Evolutionary conservation across 2,797 vertebrate genomes (phyloP).

Genomic region (Diplodus sargus): DNA sequence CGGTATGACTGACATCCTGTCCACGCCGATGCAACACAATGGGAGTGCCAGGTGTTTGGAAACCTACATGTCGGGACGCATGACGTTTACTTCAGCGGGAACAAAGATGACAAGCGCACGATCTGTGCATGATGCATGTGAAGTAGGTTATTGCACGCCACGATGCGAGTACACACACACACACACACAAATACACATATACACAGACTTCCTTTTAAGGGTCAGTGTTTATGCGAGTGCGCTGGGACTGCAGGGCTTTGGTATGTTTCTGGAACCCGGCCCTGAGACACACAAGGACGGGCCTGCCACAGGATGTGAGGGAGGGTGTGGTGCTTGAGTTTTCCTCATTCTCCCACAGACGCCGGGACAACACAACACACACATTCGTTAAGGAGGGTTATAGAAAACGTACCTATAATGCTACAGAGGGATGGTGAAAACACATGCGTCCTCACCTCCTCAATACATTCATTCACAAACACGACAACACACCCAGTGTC

Average conservation of each 20-base stretch:
- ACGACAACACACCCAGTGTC: neutral
- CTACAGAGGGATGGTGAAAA: neutral
- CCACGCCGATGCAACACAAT: conserved; percentile 49
- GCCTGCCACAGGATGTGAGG: conserved; percentile 78
- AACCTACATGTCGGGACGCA: conserved; percentile 3
- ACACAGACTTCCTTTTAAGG: conserved; percentile 57
- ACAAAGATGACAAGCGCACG: neutral
- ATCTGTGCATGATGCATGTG: conserved; percentile 3
- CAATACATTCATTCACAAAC: conserved; percentile 39
- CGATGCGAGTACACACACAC: neutral
- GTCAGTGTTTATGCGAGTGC: conserved; percentile 63
- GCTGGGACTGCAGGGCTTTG: conserved; percentile 50
- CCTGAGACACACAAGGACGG: conserved; percentile 69
- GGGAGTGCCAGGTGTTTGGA: conserved; percentile 43
- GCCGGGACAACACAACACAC: conserved; percentile 30
- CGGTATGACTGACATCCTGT: conserved; percentile 45
- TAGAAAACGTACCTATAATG: neutral
- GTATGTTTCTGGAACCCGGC: conserved; percentile 53
- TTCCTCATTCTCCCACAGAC: conserved; percentile 73
- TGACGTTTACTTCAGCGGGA: neutral
- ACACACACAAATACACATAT: conserved; percentile 19
- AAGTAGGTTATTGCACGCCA: neutral
- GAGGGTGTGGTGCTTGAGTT: conserved; percentile 71
- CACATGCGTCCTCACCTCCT: neutral
- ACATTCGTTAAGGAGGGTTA: neutral